Conservation (phyloP, 23 tunicate genomes). For the Styela clava region DNA sequence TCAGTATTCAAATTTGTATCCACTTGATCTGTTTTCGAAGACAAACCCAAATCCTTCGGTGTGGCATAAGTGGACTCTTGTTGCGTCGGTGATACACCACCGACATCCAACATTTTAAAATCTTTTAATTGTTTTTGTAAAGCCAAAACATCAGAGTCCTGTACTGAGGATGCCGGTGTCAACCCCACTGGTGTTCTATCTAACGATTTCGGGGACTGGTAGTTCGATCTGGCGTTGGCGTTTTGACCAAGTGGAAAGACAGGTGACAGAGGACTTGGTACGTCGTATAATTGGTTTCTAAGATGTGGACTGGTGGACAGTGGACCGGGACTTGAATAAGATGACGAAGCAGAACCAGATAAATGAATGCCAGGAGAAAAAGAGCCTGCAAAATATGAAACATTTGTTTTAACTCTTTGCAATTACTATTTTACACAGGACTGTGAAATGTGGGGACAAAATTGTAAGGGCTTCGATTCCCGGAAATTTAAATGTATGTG, state of each 20-base stretch:
- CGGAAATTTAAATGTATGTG: no score
- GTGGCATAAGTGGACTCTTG: background rate
- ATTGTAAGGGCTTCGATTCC: no score
- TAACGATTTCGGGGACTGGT: background rate
- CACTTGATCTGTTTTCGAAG: background rate
- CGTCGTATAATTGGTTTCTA: background rate
- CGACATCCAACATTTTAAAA: background rate
- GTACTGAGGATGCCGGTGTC: background rate
- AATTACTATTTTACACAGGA: no score
- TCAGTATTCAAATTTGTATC: conserved; percentile 2
- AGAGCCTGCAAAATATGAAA: background rate
- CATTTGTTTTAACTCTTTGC: background rate
- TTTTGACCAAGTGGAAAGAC: background rate
- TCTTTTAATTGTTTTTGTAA: background rate
- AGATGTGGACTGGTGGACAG: background rate
- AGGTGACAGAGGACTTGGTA: conserved; percentile 18
- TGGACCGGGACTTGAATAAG: conserved; percentile 5
- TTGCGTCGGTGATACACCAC: background rate
- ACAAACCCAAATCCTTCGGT: background rate
- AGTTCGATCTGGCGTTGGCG: background rate
- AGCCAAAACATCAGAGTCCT: background rate
- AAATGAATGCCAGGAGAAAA: background rate
- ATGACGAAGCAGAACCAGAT: background rate
- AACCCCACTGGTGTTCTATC: background rate
- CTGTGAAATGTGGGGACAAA: no score